phyloP scores from a whole-genome alignment of 2,113 vertebrate species.

The Trinectes maculatus region DNA sequence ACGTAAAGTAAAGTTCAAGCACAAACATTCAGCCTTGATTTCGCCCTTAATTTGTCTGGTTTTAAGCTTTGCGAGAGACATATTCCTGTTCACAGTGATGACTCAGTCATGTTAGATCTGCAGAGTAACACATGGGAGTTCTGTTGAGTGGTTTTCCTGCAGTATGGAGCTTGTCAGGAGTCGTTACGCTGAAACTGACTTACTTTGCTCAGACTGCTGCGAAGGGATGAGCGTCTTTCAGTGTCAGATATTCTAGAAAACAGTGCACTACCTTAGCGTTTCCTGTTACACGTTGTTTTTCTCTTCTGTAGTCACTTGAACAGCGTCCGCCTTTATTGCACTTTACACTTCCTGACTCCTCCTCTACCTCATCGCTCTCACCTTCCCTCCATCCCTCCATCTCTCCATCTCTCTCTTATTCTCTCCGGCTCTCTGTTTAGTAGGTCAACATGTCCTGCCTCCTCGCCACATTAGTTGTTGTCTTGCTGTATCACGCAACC shows the following conservation, averaged over 20 bases:
- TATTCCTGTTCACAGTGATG: slow-evolving; percentile 22
- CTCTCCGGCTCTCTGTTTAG: slow-evolving; percentile 41
- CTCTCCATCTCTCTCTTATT: neutral
- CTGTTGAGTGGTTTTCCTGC: slow-evolving; percentile 36
- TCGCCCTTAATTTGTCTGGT: slow-evolving; percentile 41
- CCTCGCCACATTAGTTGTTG: slow-evolving; percentile 72
- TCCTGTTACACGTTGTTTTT: slow-evolving; percentile 3
- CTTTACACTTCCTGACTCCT: slow-evolving; percentile 1
- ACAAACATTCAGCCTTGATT: slow-evolving; percentile 33
- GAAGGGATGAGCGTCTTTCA: slow-evolving; percentile 8
- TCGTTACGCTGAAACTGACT: slow-evolving; percentile 1
- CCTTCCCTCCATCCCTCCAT: slow-evolving; percentile 23
- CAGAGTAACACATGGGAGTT: slow-evolving; percentile 38
- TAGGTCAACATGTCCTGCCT: slow-evolving; percentile 70
- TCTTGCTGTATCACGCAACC: slow-evolving; percentile 74
- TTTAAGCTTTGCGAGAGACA: slow-evolving; percentile 19
- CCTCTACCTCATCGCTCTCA: slow-evolving; percentile 11
- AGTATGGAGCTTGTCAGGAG: slow-evolving; percentile 22
- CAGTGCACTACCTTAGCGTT: no score
- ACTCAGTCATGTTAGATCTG: slow-evolving; percentile 12
- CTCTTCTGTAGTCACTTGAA: neutral
- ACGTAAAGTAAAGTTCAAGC: slow-evolving; percentile 51
- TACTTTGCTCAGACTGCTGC: slow-evolving; percentile 19
- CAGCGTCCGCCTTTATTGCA: neutral
- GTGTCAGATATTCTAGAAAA: slow-evolving; percentile 2